These are phyloP conservation scores for Ophioderma brevispina DNA, from an alignment of 35 echinoderm and acorn worm genomes.

Conservation along the genomic window DNA sequence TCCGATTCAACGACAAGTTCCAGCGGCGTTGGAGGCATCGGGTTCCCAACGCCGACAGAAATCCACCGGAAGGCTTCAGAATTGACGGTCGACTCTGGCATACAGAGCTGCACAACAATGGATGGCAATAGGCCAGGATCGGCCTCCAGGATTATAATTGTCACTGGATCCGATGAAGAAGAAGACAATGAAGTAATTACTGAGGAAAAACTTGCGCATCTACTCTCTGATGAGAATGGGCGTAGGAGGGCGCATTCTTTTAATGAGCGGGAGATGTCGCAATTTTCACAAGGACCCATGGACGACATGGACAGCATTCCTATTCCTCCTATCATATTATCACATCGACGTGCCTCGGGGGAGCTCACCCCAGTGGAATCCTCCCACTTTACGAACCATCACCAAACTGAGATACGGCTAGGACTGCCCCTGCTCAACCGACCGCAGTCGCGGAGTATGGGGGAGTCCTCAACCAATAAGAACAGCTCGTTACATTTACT, in stretches of 20 bases:
- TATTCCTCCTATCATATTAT: slow-evolving; percentile 38
- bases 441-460: background rate
- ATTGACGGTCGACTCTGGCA: background rate
- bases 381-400: slow-evolving; percentile 47
- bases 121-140: background rate
- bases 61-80: background rate
- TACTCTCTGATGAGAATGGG: slow-evolving; percentile 13
- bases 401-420: slow-evolving; percentile 9
- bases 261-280: slow-evolving; percentile 7
- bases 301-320: slow-evolving; percentile 22
- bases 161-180: slow-evolving; percentile 23
- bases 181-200: slow-evolving; percentile 57
- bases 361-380: slow-evolving; percentile 5
- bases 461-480: slow-evolving; percentile 21
- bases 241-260: slow-evolving; percentile 16
- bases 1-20: background rate
- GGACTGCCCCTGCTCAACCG: background rate
- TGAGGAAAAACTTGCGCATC: slow-evolving; percentile 32
- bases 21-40: background rate
- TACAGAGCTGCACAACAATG: background rate
- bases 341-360: slow-evolving; percentile 14
- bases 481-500: background rate
- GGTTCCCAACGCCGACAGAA: background rate
- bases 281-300: slow-evolving; percentile 4
- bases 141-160: slow-evolving; percentile 50